phyloP scores from a whole-genome alignment of 2,888 invertebrate genomes.

The Andrena flavipes region DNA sequence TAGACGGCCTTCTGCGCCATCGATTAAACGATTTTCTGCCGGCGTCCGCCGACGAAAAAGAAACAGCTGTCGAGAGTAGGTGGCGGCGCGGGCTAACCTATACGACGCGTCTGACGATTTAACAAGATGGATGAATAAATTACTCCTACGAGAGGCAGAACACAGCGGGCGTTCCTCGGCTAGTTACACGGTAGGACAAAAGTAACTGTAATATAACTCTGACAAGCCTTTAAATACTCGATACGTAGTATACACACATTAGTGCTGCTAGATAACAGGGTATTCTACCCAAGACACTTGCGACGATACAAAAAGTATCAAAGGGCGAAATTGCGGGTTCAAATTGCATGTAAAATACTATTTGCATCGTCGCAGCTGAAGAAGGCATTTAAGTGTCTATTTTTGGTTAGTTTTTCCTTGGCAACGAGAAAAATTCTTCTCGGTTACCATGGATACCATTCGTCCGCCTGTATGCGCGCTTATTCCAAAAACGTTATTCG shows the following conservation, averaged over 20 bases:
- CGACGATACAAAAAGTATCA: background rate
- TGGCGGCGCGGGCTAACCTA: constrained; percentile 11
- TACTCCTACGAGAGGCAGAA: constrained; percentile 24
- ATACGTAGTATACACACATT: background rate
- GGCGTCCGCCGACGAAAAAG: constrained; percentile 23
- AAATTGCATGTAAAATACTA: no score
- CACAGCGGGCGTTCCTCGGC: constrained; percentile 19
- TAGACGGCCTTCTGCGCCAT: constrained; percentile 35
- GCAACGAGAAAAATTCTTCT: no score
- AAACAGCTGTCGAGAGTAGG: constrained; percentile 24
- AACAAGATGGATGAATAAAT: constrained; percentile 44
- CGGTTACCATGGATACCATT: no score
- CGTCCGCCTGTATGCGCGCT: no score
- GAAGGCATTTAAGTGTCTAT: no score
- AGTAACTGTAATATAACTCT: constrained; percentile 14
- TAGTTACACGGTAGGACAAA: constrained; percentile 6
- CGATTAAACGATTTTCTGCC: constrained; percentile 44
- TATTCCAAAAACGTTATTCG: no score
- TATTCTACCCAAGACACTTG: no score
- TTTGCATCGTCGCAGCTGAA: no score
- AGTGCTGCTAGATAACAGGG: no score
- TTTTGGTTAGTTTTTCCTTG: no score
- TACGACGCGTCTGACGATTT: constrained; percentile 15
- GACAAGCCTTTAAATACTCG: constrained; percentile 20
- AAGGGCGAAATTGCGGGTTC: no score